Conservation (phyloP, 1,140 invertebrate species). For the Diorhabda carinulata region DNA sequence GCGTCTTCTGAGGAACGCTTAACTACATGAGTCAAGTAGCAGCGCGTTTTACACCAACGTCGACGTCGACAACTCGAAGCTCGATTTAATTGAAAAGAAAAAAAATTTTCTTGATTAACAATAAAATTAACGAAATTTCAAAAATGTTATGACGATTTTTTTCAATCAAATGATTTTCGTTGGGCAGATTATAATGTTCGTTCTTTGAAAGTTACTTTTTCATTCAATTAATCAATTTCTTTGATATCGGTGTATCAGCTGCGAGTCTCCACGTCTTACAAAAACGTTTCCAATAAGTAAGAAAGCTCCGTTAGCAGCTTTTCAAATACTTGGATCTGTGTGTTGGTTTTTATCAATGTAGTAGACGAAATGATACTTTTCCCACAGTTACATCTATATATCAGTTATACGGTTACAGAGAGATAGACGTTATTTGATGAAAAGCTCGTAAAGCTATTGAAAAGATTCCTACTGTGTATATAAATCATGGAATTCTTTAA, state of each 20-base stretch:
- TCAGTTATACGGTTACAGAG: constrained; percentile 1
- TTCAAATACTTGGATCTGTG: constrained; percentile 5
- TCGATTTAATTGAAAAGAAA: no score
- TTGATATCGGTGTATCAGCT: background rate
- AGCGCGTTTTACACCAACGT: no score
- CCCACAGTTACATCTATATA: background rate
- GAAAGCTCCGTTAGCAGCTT: constrained; percentile 28
- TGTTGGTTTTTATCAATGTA: background rate
- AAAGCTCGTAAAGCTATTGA: constrained; percentile 25
- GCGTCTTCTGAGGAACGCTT: no score
- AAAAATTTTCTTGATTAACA: no score
- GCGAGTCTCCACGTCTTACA: constrained; percentile 15
- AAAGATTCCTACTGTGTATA: constrained; percentile 18
- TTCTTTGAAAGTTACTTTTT: background rate
- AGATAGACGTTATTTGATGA: background rate
- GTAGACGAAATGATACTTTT: background rate
- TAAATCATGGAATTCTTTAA: constrained; percentile 29
- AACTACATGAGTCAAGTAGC: no score
- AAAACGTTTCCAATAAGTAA: constrained; percentile 35
- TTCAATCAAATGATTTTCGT: no score
- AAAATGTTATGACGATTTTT: no score
- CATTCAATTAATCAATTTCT: constrained; percentile 1
- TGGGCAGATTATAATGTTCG: no score
- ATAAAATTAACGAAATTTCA: no score
- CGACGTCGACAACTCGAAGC: no score